These are phyloP conservation scores for Megalonaias nervosa DNA, from an alignment of 1,140 invertebrate species.

Conservation along the genomic window DNA sequence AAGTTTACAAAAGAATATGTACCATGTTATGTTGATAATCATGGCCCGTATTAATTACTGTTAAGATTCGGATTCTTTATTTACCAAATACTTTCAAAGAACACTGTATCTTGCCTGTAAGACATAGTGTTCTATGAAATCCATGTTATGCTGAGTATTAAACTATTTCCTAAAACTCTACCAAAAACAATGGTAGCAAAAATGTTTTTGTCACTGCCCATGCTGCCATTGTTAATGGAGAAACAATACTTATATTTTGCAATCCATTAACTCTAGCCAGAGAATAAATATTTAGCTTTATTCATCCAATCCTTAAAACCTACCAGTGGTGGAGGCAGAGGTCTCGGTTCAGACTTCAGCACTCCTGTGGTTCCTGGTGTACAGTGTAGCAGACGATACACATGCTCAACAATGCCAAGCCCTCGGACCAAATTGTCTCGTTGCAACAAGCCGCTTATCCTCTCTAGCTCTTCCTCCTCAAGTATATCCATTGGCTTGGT, in stretches of 20 bases:
- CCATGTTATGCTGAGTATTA: no score
- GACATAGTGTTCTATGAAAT: no score
- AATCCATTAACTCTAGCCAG: not conserved
- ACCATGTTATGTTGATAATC: no score
- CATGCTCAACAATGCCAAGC: constrained; percentile 70
- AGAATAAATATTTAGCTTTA: not conserved
- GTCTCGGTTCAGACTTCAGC: constrained; percentile 51
- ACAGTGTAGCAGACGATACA: constrained; percentile 68
- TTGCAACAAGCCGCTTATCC: constrained; percentile 68
- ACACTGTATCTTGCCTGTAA: no score
- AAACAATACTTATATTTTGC: not conserved
- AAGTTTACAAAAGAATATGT: no score
- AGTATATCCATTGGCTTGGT: constrained; percentile 67
- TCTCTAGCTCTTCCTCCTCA: constrained; percentile 70
- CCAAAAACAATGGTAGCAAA: no score
- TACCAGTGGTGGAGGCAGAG: constrained; percentile 52
- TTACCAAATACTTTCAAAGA: no score
- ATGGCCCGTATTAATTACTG: no score
- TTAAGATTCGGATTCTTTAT: no score
- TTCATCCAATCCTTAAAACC: constrained; percentile 17
- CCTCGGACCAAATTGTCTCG: constrained; percentile 70
- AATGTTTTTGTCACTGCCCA: no score
- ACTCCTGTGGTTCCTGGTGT: constrained; percentile 66
- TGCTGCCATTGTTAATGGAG: not conserved
- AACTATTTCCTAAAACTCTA: no score